Evolutionary conservation across 1,140 invertebrate genomes (phyloP), one percentile per base, ranked within the genome.

Genomic region (silkworm (Bombyx mori)): DNA sequence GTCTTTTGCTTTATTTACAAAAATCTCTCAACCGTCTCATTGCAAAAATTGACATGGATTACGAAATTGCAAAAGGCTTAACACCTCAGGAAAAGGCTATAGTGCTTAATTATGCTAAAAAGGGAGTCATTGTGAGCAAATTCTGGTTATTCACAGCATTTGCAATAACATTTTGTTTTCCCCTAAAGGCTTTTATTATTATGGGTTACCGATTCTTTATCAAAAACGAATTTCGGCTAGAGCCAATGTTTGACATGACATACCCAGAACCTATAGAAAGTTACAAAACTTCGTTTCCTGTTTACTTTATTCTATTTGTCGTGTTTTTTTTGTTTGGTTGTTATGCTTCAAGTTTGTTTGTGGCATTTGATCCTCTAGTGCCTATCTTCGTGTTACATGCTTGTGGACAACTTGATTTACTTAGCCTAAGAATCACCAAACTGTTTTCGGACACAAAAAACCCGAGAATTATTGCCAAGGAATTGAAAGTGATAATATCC

Each of bases 371-470:
- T 64, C 71, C 73, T 1, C 44, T 75, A 1, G 61, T 68, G 1
- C 68, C 71, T 5, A 73, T 75, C 62, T 71, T 72, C 52, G 51
- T 74, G 52, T 58, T 71, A 43, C 73, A 75, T 43, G 46, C 62
- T 7, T 71, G 68, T 53, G 71, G 73, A 7, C 73, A 75, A 56
- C 47, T 71, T 8, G 58, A 73, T 7, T 58, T 75, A 9, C 52
- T 68, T 7, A 68, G 63, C 43, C 12, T 46, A 8, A 56, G 62
- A 45, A 68, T 71, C 44, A 55, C 46, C 10, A 62, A 61, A 12
- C 7, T 73, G n/a, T 69, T 71, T 53, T 45, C 42, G 3, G 46
- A 61, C 42, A 50, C 50, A 44, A 26, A 56, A 10, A 44, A 55
- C 46, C 43, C 42, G 22, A 8, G 48, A 48, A 53, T 63, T 58